phyloP scores from a whole-genome alignment of 2,888 invertebrate genomes.

The Axea sp. region DNA sequence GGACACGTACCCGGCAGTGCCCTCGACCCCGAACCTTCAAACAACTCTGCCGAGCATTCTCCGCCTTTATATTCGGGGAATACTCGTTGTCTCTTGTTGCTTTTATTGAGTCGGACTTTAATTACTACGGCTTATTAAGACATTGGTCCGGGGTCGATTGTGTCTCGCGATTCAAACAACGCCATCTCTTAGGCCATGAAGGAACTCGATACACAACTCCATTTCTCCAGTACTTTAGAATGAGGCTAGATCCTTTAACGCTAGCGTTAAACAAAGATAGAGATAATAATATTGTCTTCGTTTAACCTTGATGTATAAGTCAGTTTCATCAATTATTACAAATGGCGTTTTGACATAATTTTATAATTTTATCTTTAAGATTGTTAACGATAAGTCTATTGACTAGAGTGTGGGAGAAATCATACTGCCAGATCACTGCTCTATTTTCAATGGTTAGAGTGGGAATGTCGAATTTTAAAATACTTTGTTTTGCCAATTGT shows the following conservation, averaged over 20 bases:
- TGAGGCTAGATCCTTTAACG: no score
- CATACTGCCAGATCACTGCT: no score
- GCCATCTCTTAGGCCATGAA: not conserved
- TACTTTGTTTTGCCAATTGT: constrained; percentile 9
- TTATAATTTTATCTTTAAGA: no score
- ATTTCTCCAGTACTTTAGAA: no score
- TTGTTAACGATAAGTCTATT: not conserved
- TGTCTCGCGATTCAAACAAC: constrained; percentile 10
- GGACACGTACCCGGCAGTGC: no score
- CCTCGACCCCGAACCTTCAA: constrained; percentile 45
- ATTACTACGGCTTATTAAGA: constrained; percentile 44
- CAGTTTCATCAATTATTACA: no score
- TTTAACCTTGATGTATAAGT: not conserved
- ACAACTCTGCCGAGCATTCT: constrained; percentile 44
- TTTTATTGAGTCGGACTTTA: constrained; percentile 47
- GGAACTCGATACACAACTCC: not conserved
- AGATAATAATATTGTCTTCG: not conserved
- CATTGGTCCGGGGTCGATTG: constrained; percentile 31
- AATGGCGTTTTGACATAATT: no score
- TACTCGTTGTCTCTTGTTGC: constrained; percentile 32
- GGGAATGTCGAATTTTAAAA: constrained; percentile 2
- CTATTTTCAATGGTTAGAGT: no score
- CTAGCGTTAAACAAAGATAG: no score
- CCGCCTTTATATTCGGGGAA: constrained; percentile 13
- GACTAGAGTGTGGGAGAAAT: no score